Conservation (phyloP, 2,888 invertebrate genomes). For the Thera britannica region DNA sequence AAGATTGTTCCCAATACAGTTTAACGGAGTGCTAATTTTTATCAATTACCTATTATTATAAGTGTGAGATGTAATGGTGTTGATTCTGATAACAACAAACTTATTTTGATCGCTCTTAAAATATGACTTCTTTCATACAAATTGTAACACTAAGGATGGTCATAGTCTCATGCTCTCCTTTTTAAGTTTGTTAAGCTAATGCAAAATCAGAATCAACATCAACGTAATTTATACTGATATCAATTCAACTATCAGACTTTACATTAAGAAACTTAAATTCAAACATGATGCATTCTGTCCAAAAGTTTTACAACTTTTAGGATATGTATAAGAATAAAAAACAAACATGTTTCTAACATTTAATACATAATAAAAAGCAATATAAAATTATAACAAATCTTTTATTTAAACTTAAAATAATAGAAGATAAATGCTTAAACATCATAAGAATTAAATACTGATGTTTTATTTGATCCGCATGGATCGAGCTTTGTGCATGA, state of each 20-base stretch:
- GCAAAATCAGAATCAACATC: too few relatives aligned
- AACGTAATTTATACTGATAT: too few relatives aligned
- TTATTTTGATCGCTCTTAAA: too few relatives aligned
- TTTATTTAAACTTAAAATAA: slow-evolving; percentile 25
- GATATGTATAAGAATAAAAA: slow-evolving; percentile 25
- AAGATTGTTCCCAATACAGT: slow-evolving; percentile 87
- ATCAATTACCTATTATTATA: slow-evolving; percentile 9
- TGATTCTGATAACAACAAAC: neutral
- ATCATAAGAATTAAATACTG: slow-evolving; percentile 33
- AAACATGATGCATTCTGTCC: slow-evolving; percentile 47
- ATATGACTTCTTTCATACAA: too few relatives aligned
- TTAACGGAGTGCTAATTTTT: slow-evolving; percentile 71
- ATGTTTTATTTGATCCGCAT: neutral
- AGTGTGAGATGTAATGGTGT: slow-evolving; percentile 34
- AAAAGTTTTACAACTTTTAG: slow-evolving; percentile 46
- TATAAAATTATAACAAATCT: slow-evolving; percentile 34
- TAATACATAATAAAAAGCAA: slow-evolving; percentile 38
- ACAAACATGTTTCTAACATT: slow-evolving; percentile 25
- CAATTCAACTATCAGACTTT: neutral
- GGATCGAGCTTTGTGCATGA: slow-evolving; percentile 16
- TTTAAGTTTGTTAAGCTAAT: too few relatives aligned
- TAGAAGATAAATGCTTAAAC: slow-evolving; percentile 37
- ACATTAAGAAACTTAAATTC: slow-evolving; percentile 54
- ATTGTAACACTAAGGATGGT: too few relatives aligned
- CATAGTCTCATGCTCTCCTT: too few relatives aligned